Percentiles rank a stretch among this genome's conserved stretches.
Conservation (phyloP, 2,113 vertebrate genomes). For the Ceyx margarethae region DNA sequence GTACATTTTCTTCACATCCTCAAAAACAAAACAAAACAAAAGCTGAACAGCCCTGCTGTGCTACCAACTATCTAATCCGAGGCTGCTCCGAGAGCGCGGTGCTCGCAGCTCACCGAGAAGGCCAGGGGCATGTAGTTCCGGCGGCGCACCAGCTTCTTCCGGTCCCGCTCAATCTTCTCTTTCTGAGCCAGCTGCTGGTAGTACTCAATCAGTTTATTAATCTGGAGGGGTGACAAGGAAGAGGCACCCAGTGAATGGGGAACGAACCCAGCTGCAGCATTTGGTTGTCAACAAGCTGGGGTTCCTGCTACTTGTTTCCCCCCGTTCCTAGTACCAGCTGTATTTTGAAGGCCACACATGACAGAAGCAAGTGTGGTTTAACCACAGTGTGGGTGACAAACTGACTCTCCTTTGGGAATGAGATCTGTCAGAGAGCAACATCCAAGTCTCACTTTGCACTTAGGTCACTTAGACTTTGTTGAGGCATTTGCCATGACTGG, state of each 20-base stretch:
- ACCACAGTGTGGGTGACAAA: not conserved
- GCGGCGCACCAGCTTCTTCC: constrained; percentile 93
- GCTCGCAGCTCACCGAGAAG: constrained; percentile 85
- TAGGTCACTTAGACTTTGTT: not conserved
- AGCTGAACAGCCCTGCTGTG: not conserved
- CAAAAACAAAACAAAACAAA: not conserved
- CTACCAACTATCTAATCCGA: not conserved
- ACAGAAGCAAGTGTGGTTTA: not conserved
- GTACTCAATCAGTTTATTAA: constrained; percentile 97
- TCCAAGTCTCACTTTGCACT: not conserved
- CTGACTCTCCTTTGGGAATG: not conserved
- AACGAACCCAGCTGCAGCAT: not conserved
- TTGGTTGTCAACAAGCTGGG: not conserved
- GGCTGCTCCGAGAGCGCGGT: not conserved
- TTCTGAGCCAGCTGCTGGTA: constrained; percentile 97
- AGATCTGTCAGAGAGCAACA: fast-evolving
- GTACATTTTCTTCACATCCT: not conserved
- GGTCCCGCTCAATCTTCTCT: constrained; percentile 94
- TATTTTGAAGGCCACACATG: not conserved
- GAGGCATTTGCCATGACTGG: fast-evolving
- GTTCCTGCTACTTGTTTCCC: not conserved
- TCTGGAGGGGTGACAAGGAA: constrained; percentile 72
- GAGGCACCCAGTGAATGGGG: not conserved
- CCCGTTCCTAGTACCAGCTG: not conserved
- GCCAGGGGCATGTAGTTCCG: constrained; percentile 94